Evolutionary conservation across 1,140 invertebrate species (phyloP), one percentile per base, ranked within the genome.

Genomic region (Subanguina moxae): DNA sequence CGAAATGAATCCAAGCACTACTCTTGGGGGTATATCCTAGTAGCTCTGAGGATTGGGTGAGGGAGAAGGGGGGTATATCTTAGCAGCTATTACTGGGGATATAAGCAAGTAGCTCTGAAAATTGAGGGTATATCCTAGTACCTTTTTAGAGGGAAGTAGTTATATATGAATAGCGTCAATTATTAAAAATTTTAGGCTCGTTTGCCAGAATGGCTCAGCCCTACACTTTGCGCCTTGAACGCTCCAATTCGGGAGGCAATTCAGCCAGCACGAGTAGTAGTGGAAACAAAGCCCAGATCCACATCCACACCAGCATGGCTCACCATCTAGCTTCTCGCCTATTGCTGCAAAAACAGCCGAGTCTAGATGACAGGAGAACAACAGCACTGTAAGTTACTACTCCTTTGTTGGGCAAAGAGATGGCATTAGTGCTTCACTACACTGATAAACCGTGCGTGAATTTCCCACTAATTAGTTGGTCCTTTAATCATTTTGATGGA

Each of bases 281-380:
- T 43, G 65, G 57, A 45, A 32, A 46, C 32, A 67, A 65, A 46
- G 21, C 67, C 11, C 67, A 73, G 56, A 56, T 72, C 23, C 48
- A 28, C 19, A 57, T 73, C 38, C 56, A 68, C 19, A 21, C 62
- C 13, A 65, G 72, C 7, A 66, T 70, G 42, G 71, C 71, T 17
- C 71, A 73, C 58, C 74, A 73, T 25, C 57, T 75, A 5, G 71
- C 70, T n/a, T 72, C 70, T 8, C 30, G 48, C 30, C 30, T 72
- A n/a, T 63, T 72, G 21, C 61, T 64, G 23, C 70, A 73, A 27
- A 72, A 67, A 52, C 64, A 52, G 59, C 64, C 72, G 48, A 72
- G 70, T 57, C 42, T 72, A 23, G 70, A 72, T 57, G 70, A 72
- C 46, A 45, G 62, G 17, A 68, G 15, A 27, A 71, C n/a, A 19